These are phyloP conservation scores for Eciton burchellii DNA, from an alignment of 1,140 invertebrate species.

Conservation along the genomic window DNA sequence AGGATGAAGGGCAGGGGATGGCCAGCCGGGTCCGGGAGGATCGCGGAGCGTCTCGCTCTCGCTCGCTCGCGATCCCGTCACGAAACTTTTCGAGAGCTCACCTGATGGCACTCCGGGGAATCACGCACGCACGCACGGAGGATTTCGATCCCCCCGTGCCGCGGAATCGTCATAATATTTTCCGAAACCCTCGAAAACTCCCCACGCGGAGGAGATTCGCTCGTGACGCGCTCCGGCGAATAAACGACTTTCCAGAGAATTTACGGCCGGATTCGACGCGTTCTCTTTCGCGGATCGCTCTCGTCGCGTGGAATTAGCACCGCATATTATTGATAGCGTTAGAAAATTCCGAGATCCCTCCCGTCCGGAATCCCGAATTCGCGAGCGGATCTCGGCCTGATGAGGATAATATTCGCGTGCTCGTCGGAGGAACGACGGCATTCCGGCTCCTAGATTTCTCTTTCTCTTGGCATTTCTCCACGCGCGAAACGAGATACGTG, in stretches of 20 bases:
- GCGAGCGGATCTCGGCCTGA: slow-evolving; percentile 5
- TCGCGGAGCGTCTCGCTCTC: background rate
- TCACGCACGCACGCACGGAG: slow-evolving; percentile 59
- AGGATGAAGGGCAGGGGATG: background rate
- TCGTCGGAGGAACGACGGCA: background rate
- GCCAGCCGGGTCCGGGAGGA: background rate
- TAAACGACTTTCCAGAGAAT: slow-evolving; percentile 57
- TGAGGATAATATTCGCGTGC: background rate
- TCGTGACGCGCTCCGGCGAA: slow-evolving; percentile 27
- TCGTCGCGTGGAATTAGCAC: slow-evolving; percentile 22
- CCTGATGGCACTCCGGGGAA: slow-evolving; percentile 67
- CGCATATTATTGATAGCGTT: background rate
- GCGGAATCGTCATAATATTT: slow-evolving; percentile 69
- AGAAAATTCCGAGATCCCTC: slow-evolving; percentile 15
- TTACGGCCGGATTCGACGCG: slow-evolving; percentile 65
- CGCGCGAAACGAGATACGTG: background rate
- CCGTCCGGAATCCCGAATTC: background rate
- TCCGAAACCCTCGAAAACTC: slow-evolving; percentile 67
- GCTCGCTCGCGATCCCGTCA: slow-evolving; percentile 43
- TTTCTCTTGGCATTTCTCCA: background rate
- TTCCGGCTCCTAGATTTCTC: background rate
- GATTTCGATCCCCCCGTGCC: background rate
- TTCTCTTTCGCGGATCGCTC: slow-evolving; percentile 18
- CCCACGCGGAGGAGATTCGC: slow-evolving; percentile 47
- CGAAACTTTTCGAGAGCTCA: slow-evolving; percentile 69